Evolutionary conservation across 2,797 vertebrate species (phyloP), one percentile per base, ranked within the genome.

Genomic region (Lagocephalus sceleratus): DNA sequence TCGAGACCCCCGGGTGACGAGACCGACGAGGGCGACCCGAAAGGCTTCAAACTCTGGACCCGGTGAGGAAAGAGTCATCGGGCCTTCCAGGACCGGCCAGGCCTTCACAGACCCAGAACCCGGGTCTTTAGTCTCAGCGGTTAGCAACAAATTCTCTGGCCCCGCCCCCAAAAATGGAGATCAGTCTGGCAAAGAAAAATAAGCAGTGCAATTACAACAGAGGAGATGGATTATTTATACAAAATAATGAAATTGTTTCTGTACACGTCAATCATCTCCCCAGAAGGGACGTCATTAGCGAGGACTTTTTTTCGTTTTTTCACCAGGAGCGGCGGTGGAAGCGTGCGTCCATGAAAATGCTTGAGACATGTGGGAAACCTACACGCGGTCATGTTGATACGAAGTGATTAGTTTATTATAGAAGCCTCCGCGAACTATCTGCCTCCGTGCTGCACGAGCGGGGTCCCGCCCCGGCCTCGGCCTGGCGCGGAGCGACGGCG

Each of bases 361-460:
- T 74, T 67, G 63, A 83, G 76, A 72, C 82, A 71, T 73, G 67
- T 73, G 84, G 87, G 85, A 88, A 89, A 64, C 78, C 67, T 82
- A 86, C 86, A 88, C 85, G 81, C 67, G 6, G 46, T 23, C 57
- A 15, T 90, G 90, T 90, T 90, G 89, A 91, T 61, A 85, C 76
- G 86, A 57, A 83, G 66, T 88, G 89, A 90, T 92, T 90, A 84
- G 89, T 90, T 91, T 90, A 90, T 90, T 90, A 82, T 89, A 86
- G 79, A 74, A 89, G 73, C 68, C 73, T 71, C 75, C 71, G 67
- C 63, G 64, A 56, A 66, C 54, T 74, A 69, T 83, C 84, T 76
- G 83, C 78, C 82, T 82, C 83, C 69, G 75, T 71, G 80, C 79
- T 81, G 63, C 47, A 63, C 32, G 66, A 66, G 66, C 12, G 52